Evolutionary conservation across 2,113 vertebrate species (phyloP).

Genomic region (Smithornis capensis): DNA sequence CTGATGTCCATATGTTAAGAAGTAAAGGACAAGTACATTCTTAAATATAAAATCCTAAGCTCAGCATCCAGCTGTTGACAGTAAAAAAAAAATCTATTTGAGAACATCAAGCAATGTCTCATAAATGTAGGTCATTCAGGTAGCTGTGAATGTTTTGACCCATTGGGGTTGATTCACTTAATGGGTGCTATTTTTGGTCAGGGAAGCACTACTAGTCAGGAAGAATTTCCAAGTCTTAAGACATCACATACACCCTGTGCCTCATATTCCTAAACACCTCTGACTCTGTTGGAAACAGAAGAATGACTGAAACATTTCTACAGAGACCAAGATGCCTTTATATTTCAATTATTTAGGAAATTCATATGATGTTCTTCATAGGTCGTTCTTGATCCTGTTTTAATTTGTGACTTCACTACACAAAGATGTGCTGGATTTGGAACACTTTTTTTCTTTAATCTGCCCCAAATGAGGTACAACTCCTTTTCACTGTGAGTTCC

Average conservation of each 20-base stretch:
- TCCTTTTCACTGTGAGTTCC: background rate
- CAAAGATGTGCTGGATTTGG: background rate
- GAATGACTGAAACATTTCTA: background rate
- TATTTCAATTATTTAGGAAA: background rate
- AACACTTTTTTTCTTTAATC: background rate
- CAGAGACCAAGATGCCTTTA: background rate
- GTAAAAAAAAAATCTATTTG: background rate
- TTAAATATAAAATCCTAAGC: background rate
- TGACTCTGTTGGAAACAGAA: background rate
- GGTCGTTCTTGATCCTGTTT: background rate
- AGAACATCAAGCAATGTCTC: background rate
- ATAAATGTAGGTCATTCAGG: background rate
- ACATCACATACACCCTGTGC: background rate
- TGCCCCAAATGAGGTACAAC: background rate
- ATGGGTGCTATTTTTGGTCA: fast-evolving
- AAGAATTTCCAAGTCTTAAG: background rate
- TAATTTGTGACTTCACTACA: background rate
- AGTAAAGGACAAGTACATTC: background rate
- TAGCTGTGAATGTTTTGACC: background rate
- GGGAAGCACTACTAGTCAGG: background rate
- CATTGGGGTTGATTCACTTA: background rate
- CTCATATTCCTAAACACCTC: background rate
- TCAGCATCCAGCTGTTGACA: background rate
- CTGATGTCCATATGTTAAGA: background rate
- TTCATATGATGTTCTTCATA: background rate